These are phyloP conservation scores for Terebella lapidaria DNA, from an alignment of 2,888 invertebrate species.

Conservation along the genomic window DNA sequence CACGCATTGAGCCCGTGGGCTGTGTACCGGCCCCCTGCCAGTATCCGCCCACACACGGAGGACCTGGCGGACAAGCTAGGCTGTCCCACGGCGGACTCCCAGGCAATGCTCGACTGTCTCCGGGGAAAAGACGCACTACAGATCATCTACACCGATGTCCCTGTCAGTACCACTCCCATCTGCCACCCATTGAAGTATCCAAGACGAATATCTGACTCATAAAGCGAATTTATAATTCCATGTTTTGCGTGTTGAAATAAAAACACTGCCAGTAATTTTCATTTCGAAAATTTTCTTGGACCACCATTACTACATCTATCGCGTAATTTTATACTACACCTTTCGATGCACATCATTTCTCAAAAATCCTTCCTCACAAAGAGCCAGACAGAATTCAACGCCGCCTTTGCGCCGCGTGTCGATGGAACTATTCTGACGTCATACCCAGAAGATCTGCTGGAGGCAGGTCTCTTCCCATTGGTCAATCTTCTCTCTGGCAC, in stretches of 20 bases:
- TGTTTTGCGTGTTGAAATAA: too few relatives aligned
- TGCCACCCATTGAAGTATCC: too few relatives aligned
- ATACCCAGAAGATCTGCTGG: conserved; percentile 43
- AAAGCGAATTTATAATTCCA: too few relatives aligned
- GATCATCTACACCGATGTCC: not conserved
- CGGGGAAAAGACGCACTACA: not conserved
- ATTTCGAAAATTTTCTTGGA: too few relatives aligned
- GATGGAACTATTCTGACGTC: conserved; percentile 49
- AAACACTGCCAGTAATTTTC: too few relatives aligned
- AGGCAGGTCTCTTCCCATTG: conserved; percentile 32
- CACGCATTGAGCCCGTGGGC: conserved; percentile 57
- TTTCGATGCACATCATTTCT: too few relatives aligned
- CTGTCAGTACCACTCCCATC: too few relatives aligned
- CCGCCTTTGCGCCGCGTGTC: conserved; percentile 45
- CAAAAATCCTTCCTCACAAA: not conserved
- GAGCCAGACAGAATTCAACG: conserved; percentile 19
- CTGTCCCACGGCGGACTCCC: not conserved
- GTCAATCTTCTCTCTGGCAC: conserved; percentile 46
- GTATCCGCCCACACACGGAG: conserved; percentile 29
- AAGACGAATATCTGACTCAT: too few relatives aligned
- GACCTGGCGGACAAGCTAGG: not conserved
- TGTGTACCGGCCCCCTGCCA: conserved; percentile 47
- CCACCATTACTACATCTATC: too few relatives aligned
- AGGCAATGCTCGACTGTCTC: not conserved
- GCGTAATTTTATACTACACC: too few relatives aligned